Evolutionary conservation across 2,113 vertebrate genomes (phyloP).

Genomic region (Tragelaphus imberbis): DNA sequence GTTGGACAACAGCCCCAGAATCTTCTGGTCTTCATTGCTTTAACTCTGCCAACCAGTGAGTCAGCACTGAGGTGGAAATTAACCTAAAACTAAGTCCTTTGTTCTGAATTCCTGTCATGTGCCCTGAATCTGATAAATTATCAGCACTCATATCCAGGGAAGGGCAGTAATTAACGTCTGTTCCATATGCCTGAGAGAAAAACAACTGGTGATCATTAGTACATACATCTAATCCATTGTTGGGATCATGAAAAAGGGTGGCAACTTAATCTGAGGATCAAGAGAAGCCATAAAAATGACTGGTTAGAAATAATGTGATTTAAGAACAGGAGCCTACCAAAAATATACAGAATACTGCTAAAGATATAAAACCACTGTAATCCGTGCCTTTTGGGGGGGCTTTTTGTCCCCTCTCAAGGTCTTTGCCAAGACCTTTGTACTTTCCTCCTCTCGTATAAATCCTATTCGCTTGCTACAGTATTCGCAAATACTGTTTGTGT

Average conservation of each 20-base stretch:
- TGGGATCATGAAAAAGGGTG: background rate
- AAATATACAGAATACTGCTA: background rate
- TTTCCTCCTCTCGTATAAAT: background rate
- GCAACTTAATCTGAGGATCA: background rate
- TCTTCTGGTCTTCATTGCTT: background rate
- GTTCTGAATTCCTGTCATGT: background rate
- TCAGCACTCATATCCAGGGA: background rate
- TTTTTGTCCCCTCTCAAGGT: background rate
- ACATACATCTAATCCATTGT: background rate
- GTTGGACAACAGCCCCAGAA: background rate
- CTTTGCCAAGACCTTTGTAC: background rate
- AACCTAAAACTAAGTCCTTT: background rate
- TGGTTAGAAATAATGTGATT: background rate
- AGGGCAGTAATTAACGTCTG: background rate
- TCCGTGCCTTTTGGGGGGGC: background rate
- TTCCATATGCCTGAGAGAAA: background rate
- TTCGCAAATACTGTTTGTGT: background rate
- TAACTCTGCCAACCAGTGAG: background rate
- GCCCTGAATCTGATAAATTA: background rate
- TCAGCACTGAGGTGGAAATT: background rate
- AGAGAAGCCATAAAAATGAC: background rate
- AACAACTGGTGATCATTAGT: background rate
- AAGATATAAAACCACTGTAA: background rate
- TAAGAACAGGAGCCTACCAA: background rate
- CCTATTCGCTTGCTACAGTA: background rate